Conservation (phyloP, 2,888 invertebrate genomes). For the Scotopteryx bipunctaria region DNA sequence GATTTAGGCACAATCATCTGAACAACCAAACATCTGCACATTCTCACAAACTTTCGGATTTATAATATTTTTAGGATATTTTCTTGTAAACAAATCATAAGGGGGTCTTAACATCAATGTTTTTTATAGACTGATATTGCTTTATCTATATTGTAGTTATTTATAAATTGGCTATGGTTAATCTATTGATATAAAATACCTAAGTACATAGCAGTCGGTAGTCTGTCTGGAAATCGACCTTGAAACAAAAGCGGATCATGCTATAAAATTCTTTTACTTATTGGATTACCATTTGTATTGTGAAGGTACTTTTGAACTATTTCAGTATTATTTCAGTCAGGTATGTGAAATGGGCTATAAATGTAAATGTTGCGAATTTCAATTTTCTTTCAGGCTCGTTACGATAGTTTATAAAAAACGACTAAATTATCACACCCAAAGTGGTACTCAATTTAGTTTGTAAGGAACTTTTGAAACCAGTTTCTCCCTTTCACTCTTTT, state of each 20-base stretch:
- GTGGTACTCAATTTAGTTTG: too few species aligned
- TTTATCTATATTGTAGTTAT: background rate
- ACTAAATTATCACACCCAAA: too few species aligned
- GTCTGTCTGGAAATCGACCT: conserved; percentile 24
- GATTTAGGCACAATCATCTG: too few species aligned
- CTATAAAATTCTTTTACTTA: conserved; percentile 25
- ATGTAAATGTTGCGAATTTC: too few species aligned
- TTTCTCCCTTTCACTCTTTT: too few species aligned
- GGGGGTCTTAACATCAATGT: background rate
- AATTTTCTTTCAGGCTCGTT: too few species aligned
- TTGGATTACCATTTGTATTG: conserved; percentile 18
- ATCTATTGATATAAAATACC: background rate
- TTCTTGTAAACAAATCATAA: background rate
- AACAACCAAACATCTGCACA: too few species aligned
- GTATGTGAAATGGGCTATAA: too few species aligned
- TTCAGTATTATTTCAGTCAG: conserved; percentile 11
- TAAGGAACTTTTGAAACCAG: too few species aligned
- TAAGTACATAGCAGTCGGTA: background rate
- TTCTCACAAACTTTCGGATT: too few species aligned
- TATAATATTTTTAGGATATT: too few species aligned
- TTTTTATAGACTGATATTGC: background rate
- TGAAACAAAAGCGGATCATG: conserved; percentile 32
- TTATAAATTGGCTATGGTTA: background rate
- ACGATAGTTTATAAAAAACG: too few species aligned
- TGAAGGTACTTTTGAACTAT: conserved; percentile 5